Conservation (phyloP, 2,888 invertebrate species). For the Rotaria macrura region DNA sequence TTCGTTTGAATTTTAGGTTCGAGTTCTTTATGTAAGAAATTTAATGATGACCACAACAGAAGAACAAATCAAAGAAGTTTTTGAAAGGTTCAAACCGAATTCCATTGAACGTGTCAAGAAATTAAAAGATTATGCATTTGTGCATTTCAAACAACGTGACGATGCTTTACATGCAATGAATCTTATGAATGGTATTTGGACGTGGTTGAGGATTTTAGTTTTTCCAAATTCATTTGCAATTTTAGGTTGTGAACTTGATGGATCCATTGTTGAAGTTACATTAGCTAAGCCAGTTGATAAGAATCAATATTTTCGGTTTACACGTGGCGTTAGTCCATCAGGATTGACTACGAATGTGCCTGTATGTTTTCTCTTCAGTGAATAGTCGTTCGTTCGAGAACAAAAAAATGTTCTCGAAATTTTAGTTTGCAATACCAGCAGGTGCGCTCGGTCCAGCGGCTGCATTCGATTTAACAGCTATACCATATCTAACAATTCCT, state of each 20-base stretch:
- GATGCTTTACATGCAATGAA: slow-evolving; percentile 54
- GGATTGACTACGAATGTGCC: neutral
- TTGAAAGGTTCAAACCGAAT: slow-evolving; percentile 46
- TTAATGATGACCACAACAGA: slow-evolving; percentile 55
- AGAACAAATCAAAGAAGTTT: slow-evolving; percentile 52
- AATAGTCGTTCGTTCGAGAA: too few species aligned
- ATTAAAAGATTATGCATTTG: slow-evolving; percentile 66
- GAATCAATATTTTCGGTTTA: slow-evolving; percentile 16
- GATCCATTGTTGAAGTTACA: slow-evolving; percentile 48
- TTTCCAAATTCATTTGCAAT: neutral
- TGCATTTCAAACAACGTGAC: slow-evolving; percentile 61
- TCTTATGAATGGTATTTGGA: slow-evolving; percentile 44
- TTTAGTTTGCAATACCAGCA: neutral
- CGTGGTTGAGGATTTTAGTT: neutral
- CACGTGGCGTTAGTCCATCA: slow-evolving; percentile 5
- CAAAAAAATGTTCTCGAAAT: neutral
- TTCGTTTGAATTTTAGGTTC: neutral
- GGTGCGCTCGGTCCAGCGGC: neutral
- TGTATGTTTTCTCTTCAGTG: neutral
- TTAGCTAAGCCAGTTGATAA: slow-evolving; percentile 52
- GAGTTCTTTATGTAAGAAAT: slow-evolving; percentile 63
- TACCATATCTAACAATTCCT: slow-evolving; percentile 5
- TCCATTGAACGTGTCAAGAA: slow-evolving; percentile 60
- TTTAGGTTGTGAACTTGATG: slow-evolving; percentile 44
- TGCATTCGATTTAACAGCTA: neutral